Conservation (phyloP, 2,797 vertebrate genomes). For the Peromyscus eremicus region DNA sequence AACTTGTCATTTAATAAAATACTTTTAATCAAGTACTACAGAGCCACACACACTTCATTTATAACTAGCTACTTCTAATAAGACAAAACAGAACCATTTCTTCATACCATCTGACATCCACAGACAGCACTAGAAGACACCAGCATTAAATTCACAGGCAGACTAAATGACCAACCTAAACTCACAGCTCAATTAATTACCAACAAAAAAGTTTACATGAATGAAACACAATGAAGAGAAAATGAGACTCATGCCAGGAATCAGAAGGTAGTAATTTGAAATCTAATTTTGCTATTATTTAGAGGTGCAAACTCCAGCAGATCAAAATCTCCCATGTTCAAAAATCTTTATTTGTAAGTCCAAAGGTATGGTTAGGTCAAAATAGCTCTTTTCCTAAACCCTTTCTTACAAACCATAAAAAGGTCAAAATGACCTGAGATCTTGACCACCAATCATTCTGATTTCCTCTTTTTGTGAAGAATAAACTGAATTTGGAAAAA, state of each 20-base stretch:
- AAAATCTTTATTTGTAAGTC: background rate
- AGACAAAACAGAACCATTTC: background rate
- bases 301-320: background rate
- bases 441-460: background rate
- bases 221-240: background rate
- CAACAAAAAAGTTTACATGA: background rate
- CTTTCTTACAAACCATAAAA: background rate
- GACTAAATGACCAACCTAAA: background rate
- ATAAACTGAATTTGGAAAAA: background rate
- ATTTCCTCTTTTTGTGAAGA: background rate
- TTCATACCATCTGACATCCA: background rate
- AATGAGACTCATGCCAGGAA: background rate
- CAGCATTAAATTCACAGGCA: background rate
- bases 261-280: background rate
- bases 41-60: background rate
- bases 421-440: background rate
- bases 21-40: background rate
- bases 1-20: background rate
- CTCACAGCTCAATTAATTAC: background rate
- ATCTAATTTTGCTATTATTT: background rate
- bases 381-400: background rate
- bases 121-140: background rate
- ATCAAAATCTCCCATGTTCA: background rate
- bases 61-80: background rate
- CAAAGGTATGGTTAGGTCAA: background rate